Evolutionary conservation across 1,140 invertebrate genomes (phyloP).

Genomic region (Drosophila simulans): DNA sequence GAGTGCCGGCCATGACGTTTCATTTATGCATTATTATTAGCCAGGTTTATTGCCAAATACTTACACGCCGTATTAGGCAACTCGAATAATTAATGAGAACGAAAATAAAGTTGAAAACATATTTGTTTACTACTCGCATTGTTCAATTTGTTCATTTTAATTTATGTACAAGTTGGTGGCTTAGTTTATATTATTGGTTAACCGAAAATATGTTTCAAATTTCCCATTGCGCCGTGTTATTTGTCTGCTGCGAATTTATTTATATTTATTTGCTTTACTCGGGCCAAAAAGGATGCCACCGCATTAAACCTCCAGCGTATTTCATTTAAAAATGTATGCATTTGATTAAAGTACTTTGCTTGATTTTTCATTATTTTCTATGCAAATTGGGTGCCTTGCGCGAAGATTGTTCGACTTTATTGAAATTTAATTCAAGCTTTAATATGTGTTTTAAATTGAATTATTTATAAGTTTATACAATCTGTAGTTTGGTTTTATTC

Average conservation of each 20-base stretch:
- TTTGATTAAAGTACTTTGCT: conserved; percentile 40
- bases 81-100: neutral
- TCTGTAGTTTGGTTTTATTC: neutral
- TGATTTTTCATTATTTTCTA: conserved; percentile 32
- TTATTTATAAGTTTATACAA: too few relatives aligned
- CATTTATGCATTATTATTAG: neutral
- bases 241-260: conserved; percentile 23
- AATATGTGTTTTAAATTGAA: too few relatives aligned
- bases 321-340: conserved; percentile 32
- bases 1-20: neutral
- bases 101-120: neutral
- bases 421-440: too few relatives aligned
- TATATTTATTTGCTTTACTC: conserved; percentile 18
- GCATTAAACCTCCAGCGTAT: conserved; percentile 25
- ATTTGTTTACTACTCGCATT: neutral
- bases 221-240: neutral
- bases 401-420: neutral
- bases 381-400: conserved; percentile 14
- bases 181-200: conserved; percentile 14
- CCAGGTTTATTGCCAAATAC: too few relatives aligned
- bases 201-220: conserved; percentile 24
- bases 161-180: conserved; percentile 7
- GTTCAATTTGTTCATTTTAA: conserved; percentile 13
- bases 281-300: neutral
- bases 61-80: too few relatives aligned